A percentile compares a stretch with the other conserved stretches of the same genome.
Evolutionary conservation across 1,140 invertebrate species (phyloP).

Genomic region (Diabrotica undecimpunctata): DNA sequence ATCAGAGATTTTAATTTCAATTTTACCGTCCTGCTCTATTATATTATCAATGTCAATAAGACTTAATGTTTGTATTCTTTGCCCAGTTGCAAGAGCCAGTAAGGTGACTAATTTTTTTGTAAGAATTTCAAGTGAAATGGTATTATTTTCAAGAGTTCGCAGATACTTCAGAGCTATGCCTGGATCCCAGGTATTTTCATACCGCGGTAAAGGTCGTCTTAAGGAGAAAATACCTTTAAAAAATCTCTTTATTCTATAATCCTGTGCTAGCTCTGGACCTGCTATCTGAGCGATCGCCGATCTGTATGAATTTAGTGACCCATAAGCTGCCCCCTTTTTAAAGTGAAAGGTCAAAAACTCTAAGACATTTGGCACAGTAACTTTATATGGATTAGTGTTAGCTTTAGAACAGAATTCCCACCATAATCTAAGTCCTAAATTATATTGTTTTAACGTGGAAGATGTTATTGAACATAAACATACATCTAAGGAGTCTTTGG

Average conservation of each 20-base stretch:
- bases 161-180: no score
- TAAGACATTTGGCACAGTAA: not conserved
- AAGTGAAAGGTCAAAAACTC: conserved; percentile 20
- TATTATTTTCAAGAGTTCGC: no score
- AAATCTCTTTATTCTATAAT: conserved; percentile 22
- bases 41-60: no score
- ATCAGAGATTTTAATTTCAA: no score
- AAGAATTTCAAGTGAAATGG: no score
- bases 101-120: no score
- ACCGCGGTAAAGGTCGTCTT: no score
- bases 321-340: conserved; percentile 14
- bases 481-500: not conserved
- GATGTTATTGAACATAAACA: not conserved
- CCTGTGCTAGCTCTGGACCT: not conserved
- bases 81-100: no score
- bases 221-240: conserved; percentile 10
- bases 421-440: not conserved
- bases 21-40: no score
- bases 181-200: no score
- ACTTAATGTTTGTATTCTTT: no score
- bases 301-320: conserved; percentile 4
- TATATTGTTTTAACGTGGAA: conserved; percentile 8
- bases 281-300: conserved; percentile 1
- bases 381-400: not conserved
- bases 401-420: conserved; percentile 1